Evolutionary conservation across 2,888 invertebrate genomes (phyloP).

Genomic region (Drosophila mayaguana): DNA sequence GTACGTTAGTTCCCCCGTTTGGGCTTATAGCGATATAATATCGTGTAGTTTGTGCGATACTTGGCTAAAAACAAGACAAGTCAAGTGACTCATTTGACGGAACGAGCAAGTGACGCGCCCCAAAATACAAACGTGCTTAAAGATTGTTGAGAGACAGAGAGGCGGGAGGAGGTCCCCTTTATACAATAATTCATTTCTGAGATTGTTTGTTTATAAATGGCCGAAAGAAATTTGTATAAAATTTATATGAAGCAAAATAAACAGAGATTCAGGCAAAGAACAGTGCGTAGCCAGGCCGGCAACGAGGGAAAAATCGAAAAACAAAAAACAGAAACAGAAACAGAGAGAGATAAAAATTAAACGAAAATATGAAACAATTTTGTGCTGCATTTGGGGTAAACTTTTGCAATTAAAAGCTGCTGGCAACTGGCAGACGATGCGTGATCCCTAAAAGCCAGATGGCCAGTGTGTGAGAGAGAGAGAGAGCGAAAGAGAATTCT

Average conservation of each 20-base stretch:
- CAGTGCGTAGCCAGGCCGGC: slow-evolving; percentile 51
- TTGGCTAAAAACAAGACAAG: slow-evolving; percentile 31
- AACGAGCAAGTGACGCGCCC: slow-evolving; percentile 33
- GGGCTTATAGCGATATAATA: slow-evolving; percentile 36
- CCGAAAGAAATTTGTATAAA: slow-evolving; percentile 42
- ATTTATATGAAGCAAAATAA: slow-evolving; percentile 62
- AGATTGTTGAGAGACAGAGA: slow-evolving; percentile 14
- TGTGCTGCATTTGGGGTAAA: slow-evolving; percentile 53
- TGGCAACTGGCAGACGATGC: slow-evolving; percentile 41
- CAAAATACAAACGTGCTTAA: slow-evolving; percentile 43
- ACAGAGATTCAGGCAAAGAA: slow-evolving; percentile 40
- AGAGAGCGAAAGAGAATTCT: slow-evolving; percentile 5
- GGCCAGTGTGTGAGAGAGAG: slow-evolving; percentile 33
- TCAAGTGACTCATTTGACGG: slow-evolving; percentile 56
- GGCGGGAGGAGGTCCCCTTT: slow-evolving; percentile 29
- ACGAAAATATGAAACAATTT: slow-evolving; percentile 38
- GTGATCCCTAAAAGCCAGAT: slow-evolving; percentile 55
- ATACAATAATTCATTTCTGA: slow-evolving; percentile 58
- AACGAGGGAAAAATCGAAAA: slow-evolving; percentile 13
- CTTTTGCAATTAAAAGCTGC: slow-evolving; percentile 67
- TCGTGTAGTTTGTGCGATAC: slow-evolving; percentile 33
- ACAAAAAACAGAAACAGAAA: not conserved
- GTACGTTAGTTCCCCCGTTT: slow-evolving; percentile 20
- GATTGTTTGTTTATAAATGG: slow-evolving; percentile 68
- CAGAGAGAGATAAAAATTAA: slow-evolving; percentile 19